Conservation (phyloP, 2,888 invertebrate species). For the Ferrisia virgata region DNA sequence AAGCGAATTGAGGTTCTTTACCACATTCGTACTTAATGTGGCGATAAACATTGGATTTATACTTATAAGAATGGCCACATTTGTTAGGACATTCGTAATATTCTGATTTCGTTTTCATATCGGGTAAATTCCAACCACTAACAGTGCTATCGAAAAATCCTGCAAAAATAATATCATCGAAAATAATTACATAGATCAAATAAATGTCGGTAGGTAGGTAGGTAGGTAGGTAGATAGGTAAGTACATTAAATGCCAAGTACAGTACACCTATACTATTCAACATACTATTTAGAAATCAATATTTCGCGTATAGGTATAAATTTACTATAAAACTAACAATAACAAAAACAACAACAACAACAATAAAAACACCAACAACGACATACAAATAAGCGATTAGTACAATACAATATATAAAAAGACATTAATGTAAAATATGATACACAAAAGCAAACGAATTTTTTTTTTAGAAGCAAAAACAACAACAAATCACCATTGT, state of each 20-base stretch:
- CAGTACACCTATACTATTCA: no score
- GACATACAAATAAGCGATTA: no score
- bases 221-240: no score
- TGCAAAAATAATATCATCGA: not conserved
- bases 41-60: conserved; percentile 43
- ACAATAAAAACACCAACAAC: not conserved
- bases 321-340: not conserved
- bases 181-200: not conserved
- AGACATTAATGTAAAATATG: no score
- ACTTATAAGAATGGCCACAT: conserved; percentile 45
- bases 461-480: not conserved
- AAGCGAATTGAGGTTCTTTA: conserved; percentile 50
- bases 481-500: not conserved
- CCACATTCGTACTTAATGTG: conserved; percentile 50
- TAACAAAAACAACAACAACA: not conserved
- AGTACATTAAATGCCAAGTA: no score
- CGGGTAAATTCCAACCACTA: not conserved
- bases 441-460: not conserved
- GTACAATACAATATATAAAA: no score
- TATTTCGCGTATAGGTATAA: no score
- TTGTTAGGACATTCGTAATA: conserved; percentile 46
- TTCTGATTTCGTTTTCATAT: not conserved
- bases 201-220: no score
- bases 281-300: no score
- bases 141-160: not conserved